These are phyloP conservation scores for Numenius arquata DNA, from an alignment of 2,113 vertebrate genomes.

Conservation along the genomic window DNA sequence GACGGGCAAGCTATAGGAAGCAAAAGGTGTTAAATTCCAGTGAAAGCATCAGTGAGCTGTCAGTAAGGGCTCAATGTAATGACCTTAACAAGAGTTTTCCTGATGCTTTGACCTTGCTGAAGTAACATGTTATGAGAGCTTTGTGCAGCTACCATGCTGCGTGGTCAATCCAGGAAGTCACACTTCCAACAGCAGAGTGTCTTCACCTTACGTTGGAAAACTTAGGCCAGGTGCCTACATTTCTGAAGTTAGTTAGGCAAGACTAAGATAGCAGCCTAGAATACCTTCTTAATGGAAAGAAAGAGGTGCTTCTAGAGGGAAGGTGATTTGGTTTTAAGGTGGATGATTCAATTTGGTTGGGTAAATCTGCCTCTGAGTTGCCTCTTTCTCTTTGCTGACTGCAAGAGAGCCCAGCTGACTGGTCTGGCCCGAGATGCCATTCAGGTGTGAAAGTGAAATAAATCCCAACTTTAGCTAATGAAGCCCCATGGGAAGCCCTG, in stretches of 20 bases:
- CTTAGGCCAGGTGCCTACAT: too few species aligned
- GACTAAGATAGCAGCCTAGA: not conserved
- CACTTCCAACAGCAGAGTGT: not conserved
- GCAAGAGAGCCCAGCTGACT: not conserved
- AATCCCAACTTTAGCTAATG: not conserved
- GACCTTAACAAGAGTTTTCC: not conserved
- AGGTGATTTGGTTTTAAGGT: not conserved
- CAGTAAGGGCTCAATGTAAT: not conserved
- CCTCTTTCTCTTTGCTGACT: not conserved
- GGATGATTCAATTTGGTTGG: rapidly evolving
- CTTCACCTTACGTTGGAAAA: not conserved
- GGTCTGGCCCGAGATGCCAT: not conserved
- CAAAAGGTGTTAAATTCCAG: not conserved
- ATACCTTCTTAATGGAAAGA: not conserved
- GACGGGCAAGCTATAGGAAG: not conserved
- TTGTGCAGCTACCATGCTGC: rapidly evolving
- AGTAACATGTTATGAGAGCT: not conserved
- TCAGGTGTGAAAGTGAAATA: not conserved
- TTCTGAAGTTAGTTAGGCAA: not conserved
- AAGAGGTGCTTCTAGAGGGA: not conserved
- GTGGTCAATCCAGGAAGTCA: rapidly evolving
- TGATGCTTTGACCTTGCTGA: not conserved
- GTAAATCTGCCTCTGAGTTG: not conserved
- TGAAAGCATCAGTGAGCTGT: not conserved
- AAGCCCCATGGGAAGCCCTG: not conserved